phyloP scores from a whole-genome alignment of 2,888 invertebrate species.

The Yponomeuta plumbellus region DNA sequence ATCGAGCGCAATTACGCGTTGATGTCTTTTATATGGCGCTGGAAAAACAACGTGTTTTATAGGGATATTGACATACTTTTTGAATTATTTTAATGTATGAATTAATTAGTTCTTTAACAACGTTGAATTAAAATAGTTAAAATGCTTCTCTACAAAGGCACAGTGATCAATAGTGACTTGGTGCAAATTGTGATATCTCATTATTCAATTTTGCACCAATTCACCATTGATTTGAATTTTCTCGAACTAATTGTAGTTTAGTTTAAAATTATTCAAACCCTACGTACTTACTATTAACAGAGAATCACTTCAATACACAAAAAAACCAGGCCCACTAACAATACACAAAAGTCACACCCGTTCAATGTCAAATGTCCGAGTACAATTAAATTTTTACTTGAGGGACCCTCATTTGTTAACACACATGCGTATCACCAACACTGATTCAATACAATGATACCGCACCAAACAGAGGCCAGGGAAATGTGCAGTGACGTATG shows the following conservation, averaged over 20 bases:
- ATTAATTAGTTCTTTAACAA: too few species aligned
- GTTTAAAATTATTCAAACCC: too few species aligned
- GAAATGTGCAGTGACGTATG: constrained; percentile 68
- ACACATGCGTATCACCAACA: constrained; percentile 56
- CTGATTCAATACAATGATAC: constrained; percentile 56
- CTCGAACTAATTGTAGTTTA: too few species aligned
- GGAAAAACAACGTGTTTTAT: neutral
- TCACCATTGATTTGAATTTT: too few species aligned
- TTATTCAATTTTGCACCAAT: too few species aligned
- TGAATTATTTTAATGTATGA: too few species aligned
- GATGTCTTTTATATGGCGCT: constrained; percentile 38
- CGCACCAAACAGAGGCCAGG: constrained; percentile 43
- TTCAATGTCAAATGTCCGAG: constrained; percentile 34
- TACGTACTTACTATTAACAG: neutral
- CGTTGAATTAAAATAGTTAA: too few species aligned
- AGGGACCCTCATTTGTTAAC: neutral
- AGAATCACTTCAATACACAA: neutral
- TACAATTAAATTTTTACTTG: constrained; percentile 35
- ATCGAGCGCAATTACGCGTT: constrained; percentile 35
- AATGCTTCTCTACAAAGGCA: too few species aligned
- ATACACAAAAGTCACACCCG: constrained; percentile 36
- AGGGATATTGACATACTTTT: neutral
- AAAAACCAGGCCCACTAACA: constrained; percentile 14
- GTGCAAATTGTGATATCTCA: too few species aligned
- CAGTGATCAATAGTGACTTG: too few species aligned